phyloP scores from a whole-genome alignment of 2,888 invertebrate species.

The Cetonia aurata region DNA sequence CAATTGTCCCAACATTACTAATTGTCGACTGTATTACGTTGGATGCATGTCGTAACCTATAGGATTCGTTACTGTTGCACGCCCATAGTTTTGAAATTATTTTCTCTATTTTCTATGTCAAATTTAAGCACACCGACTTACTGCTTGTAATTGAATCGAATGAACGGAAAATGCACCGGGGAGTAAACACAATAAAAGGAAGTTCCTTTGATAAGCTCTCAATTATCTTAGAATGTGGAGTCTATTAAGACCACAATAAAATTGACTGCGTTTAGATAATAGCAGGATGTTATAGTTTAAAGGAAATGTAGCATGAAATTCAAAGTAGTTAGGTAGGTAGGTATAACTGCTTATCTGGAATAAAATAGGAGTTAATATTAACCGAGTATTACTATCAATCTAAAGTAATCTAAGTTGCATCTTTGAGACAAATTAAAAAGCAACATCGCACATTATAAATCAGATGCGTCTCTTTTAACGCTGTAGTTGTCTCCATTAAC shows the following conservation, averaged over 20 bases:
- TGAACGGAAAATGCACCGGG: background rate
- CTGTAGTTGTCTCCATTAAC: too few relatives aligned
- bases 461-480: too few relatives aligned
- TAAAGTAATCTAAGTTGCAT: too few relatives aligned
- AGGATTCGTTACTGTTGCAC: background rate
- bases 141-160: background rate
- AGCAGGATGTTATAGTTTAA: slow-evolving; percentile 3
- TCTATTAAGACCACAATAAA: background rate
- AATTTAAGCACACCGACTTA: background rate
- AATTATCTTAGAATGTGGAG: background rate
- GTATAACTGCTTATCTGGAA: background rate
- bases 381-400: too few relatives aligned
- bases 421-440: too few relatives aligned
- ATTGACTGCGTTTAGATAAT: background rate
- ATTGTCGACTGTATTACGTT: too few relatives aligned
- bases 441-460: too few relatives aligned
- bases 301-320: slow-evolving; percentile 2
- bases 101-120: background rate
- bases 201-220: background rate
- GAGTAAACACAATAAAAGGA: slow-evolving; percentile 5
- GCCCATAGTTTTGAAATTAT: too few relatives aligned
- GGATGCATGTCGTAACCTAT: too few relatives aligned
- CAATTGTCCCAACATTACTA: too few relatives aligned
- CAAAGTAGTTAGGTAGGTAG: background rate
- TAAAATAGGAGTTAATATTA: background rate